Evolutionary conservation across 2,888 invertebrate genomes (phyloP).

Genomic region (Pollenia angustigena): DNA sequence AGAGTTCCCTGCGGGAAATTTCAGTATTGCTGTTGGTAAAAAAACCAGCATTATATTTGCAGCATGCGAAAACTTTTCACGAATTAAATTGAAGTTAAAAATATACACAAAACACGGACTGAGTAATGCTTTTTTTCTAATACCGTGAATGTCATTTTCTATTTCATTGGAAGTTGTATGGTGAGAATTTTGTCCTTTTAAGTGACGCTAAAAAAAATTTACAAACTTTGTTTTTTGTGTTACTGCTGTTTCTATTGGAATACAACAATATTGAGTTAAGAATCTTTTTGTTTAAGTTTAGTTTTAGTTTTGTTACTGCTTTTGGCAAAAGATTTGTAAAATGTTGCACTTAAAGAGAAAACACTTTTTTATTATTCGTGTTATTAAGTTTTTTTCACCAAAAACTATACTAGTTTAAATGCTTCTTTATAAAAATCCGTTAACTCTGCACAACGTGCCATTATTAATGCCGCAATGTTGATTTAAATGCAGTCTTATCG

Average conservation of each 20-base stretch:
- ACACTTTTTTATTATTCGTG: neutral
- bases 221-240: neutral
- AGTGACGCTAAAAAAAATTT: neutral
- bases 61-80: slow-evolving; percentile 19
- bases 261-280: slow-evolving; percentile 7
- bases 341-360: slow-evolving; percentile 20
- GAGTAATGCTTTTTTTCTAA: slow-evolving; percentile 1
- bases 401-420: slow-evolving; percentile 54
- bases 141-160: slow-evolving; percentile 47
- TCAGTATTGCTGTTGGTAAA: slow-evolving; percentile 32
- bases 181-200: slow-evolving; percentile 23
- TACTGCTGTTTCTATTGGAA: neutral
- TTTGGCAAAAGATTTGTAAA: slow-evolving; percentile 10
- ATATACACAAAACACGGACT: slow-evolving; percentile 4
- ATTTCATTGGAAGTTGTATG: slow-evolving; percentile 54
- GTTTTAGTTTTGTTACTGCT: slow-evolving; percentile 20
- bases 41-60: slow-evolving; percentile 49
- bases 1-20: slow-evolving; percentile 50
- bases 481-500: slow-evolving; percentile 57
- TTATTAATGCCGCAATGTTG: slow-evolving; percentile 54
- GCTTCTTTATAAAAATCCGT: slow-evolving; percentile 41
- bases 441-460: slow-evolving; percentile 41
- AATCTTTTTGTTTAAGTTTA: slow-evolving; percentile 31
- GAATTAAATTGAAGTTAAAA: slow-evolving; percentile 36
- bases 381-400: neutral